Conservation (phyloP, 1,140 invertebrate species). For the Pomacea maculata region DNA sequence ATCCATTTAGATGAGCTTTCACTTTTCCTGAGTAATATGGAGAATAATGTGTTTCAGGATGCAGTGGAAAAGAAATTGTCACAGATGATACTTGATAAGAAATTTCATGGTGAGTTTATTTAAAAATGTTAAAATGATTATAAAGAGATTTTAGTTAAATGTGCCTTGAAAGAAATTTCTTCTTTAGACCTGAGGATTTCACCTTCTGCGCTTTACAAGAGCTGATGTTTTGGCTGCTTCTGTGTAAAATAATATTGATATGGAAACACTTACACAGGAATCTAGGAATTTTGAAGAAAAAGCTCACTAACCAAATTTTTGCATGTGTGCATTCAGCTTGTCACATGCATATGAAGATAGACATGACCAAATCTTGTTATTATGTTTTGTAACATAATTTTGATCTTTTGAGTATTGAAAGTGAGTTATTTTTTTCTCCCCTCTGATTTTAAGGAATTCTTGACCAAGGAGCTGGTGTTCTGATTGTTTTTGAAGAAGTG, state of each 20-base stretch:
- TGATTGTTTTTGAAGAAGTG: conserved; percentile 97
- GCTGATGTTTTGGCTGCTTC: too few relatives aligned
- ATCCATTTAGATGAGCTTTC: not conserved
- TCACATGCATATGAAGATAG: not conserved
- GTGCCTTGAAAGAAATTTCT: not conserved
- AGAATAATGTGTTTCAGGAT: conserved; percentile 69
- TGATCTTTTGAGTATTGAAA: not conserved
- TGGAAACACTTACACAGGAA: too few relatives aligned
- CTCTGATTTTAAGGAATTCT: conserved; percentile 80
- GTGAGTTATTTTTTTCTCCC: not conserved
- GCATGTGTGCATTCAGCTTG: too few relatives aligned
- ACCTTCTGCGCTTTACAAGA: too few relatives aligned
- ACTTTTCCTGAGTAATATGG: conserved; percentile 1
- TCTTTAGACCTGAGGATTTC: too few relatives aligned
- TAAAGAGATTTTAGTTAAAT: not conserved
- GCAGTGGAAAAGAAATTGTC: conserved; percentile 98
- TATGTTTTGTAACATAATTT: not conserved
- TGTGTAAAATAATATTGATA: too few relatives aligned
- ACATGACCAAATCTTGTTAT: not conserved
- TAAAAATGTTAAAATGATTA: not conserved
- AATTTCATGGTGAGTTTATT: conserved; percentile 74
- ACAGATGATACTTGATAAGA: conserved; percentile 99
- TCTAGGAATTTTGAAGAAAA: too few relatives aligned
- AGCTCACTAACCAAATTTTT: too few relatives aligned
- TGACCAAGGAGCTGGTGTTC: conserved; percentile 96